Base-by-base conservation (phyloP, 2,113 vertebrate species). In the Sebastes fasciatus region DNA sequence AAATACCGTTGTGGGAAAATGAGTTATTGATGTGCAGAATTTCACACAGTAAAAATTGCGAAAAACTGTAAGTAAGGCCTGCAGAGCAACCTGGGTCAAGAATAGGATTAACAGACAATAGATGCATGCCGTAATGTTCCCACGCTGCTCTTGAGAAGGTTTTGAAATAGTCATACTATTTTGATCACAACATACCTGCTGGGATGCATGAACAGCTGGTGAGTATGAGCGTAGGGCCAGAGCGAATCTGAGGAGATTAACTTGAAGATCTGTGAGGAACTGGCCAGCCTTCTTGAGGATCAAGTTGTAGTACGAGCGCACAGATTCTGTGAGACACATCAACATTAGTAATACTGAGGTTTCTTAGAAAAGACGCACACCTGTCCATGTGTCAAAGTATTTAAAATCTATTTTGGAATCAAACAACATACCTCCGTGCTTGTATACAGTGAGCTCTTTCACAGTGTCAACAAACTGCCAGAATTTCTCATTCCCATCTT, bases 391-490 rank as follows among this genome's bases (percentile, higher is more conserved):
- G 8, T 5, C 3, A 62, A 65, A n/a, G 17, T 8, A 58, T 63
- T 70, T 43, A 40, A 49, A 69, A 43, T 83, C 2, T 42, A 26
- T 67, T 42, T 86, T 54, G 57, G 49, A 64, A 54, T 11, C n/a
- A 34, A 43, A 80, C 8, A 64, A 95, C 96, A 88, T 94, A 99
- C 98, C 98, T 95, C 96, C 95, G 79, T 96, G 94, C 77, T 97
- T 98, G 94, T 98, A 99, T 66, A 98, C 93, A 11, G 96, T 96
- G 88, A 99, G 92, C 90, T 99, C 98, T 92, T 95, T 96, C 66
- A 99, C 97, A 16, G 98, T 99, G 88, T 98, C 97, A 89, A 99
- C 96, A 96, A 99, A 99, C 89, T 99, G 97, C 98, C 98, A 99
- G 92, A 99, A 99, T 91, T 97, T 98, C 84, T 99, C 98, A 90